Evolutionary conservation across 1,140 invertebrate species (phyloP).

Genomic region (Coenobita brevimanus): DNA sequence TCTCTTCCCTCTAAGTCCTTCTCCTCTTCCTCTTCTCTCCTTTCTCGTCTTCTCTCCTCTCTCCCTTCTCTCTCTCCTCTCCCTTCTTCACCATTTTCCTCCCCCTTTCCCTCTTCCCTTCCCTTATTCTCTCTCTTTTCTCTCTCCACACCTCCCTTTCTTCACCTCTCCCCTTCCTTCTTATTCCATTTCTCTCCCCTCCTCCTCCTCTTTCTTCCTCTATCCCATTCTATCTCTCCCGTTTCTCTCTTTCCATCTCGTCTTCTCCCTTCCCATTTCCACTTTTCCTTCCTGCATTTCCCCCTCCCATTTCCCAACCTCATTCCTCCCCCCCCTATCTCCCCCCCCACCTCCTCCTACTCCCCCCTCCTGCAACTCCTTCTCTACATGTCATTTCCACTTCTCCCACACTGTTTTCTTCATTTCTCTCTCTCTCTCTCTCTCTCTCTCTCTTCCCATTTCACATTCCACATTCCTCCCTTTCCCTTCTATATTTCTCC

Average conservation of each 20-base stretch:
- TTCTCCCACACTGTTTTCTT: too few species aligned
- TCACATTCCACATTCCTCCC: too few species aligned
- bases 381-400: not conserved
- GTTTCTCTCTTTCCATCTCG: not conserved
- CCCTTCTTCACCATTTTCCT: not conserved
- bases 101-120: not conserved
- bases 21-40: not conserved
- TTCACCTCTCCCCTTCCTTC: not conserved
- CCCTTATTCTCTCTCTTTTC: not conserved
- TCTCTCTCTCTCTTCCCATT: too few species aligned
- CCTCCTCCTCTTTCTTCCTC: not conserved
- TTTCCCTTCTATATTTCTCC: too few species aligned
- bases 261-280: not conserved
- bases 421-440: too few species aligned
- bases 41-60: not conserved
- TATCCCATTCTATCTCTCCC: not conserved
- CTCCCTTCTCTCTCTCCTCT: not conserved
- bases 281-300: too few species aligned
- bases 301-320: not conserved
- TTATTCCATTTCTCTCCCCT: not conserved
- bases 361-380: too few species aligned
- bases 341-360: not conserved
- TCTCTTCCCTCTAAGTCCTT: not conserved
- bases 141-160: not conserved
- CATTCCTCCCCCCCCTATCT: not conserved